These are phyloP conservation scores for Phyllotreta striolata DNA, from an alignment of 2,888 invertebrate genomes.

Conservation along the genomic window DNA sequence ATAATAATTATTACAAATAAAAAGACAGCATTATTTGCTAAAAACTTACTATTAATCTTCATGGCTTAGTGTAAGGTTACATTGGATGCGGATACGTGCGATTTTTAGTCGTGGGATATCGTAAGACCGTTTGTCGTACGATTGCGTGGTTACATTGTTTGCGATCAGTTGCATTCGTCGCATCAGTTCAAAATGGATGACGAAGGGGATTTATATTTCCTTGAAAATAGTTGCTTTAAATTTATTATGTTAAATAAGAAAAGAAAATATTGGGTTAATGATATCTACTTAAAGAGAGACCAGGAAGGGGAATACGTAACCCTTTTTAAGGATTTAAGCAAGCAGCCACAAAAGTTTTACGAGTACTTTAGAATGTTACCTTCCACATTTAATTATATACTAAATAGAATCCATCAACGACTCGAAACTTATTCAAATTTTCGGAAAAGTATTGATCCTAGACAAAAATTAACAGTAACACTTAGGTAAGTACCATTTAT, in stretches of 20 bases:
- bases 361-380: background rate
- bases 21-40: no score
- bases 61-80: no score
- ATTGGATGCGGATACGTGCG: background rate
- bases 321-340: background rate
- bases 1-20: no score
- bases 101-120: background rate
- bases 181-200: background rate
- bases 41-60: no score
- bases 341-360: background rate
- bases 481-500: background rate
- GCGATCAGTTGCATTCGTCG: background rate
- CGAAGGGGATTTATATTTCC: background rate
- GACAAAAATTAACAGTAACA: background rate
- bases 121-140: background rate
- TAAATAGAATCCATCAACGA: background rate
- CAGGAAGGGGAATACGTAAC: background rate
- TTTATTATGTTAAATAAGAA: background rate
- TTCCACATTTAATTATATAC: background rate
- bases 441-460: background rate
- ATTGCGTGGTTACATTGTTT: background rate
- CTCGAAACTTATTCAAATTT: background rate
- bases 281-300: background rate
- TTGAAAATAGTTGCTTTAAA: background rate
- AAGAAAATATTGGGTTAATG: conserved; percentile 1